Conservation (phyloP, 2,888 invertebrate species). For the Hydraecia micacea region DNA sequence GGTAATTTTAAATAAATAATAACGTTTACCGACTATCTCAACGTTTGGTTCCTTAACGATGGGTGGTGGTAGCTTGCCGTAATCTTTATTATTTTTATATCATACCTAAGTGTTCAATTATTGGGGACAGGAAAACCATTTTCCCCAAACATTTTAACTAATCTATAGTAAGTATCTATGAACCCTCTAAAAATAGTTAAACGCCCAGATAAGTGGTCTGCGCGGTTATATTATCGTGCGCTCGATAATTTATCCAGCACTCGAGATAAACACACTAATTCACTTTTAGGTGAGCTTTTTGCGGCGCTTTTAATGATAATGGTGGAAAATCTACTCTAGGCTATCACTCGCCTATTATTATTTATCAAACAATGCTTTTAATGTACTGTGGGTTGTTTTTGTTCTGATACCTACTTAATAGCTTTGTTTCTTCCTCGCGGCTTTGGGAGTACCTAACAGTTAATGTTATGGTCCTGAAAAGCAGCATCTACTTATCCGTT, state of each 20-base stretch:
- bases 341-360: conserved; percentile 58
- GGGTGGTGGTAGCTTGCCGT: background rate
- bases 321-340: conserved; percentile 45
- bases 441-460: background rate
- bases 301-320: conserved; percentile 71
- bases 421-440: background rate
- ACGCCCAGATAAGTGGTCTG: conserved; percentile 59
- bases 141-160: conserved; percentile 24
- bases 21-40: background rate
- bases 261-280: conserved; percentile 69
- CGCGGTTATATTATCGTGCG: conserved; percentile 64
- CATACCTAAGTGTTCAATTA: conserved; percentile 23
- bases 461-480: background rate
- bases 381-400: conserved; percentile 23
- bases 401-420: background rate
- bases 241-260: conserved; percentile 60
- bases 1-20: background rate
- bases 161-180: conserved; percentile 48
- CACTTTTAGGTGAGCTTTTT: conserved; percentile 71
- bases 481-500: background rate
- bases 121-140: conserved; percentile 24
- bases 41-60: background rate
- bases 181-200: conserved; percentile 57
- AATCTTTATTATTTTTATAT: background rate
- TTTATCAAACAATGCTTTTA: conserved; percentile 66